Conservation (phyloP, 2,888 invertebrate species). For the Listrodromus nycthemerus region DNA sequence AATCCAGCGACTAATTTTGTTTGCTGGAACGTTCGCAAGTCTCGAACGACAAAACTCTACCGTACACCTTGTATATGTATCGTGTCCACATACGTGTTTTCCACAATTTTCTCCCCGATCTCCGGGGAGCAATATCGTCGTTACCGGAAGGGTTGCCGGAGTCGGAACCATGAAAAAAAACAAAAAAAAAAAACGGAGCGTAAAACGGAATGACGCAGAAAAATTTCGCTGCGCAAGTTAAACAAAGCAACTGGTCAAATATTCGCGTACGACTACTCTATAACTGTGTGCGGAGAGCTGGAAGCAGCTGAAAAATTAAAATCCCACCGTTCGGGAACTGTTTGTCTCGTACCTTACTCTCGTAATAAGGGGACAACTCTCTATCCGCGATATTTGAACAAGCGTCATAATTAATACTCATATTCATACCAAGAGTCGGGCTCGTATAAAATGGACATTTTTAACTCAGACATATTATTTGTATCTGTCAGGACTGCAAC, state of each 20-base stretch:
- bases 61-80: constrained; percentile 19
- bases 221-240: constrained; percentile 83
- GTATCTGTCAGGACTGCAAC: constrained; percentile 65
- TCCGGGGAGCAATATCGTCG: constrained; percentile 81
- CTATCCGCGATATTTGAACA: constrained; percentile 82
- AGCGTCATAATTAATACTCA: constrained; percentile 84
- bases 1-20: constrained; percentile 32
- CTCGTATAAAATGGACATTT: constrained; percentile 59
- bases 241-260: constrained; percentile 79
- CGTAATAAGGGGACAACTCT: constrained; percentile 69
- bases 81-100: constrained; percentile 44
- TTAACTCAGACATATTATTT: constrained; percentile 67
- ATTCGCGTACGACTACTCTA: constrained; percentile 32
- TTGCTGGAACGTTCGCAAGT: constrained; percentile 17
- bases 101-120: constrained; percentile 69
- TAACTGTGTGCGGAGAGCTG: constrained; percentile 63
- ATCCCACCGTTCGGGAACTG: constrained; percentile 31
- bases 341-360: constrained; percentile 48
- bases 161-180: background rate
- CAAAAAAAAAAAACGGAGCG: constrained; percentile 43
- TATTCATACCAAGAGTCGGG: constrained; percentile 73
- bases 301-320: constrained; percentile 72
- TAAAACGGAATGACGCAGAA: constrained; percentile 70
- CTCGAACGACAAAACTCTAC: constrained; percentile 43
- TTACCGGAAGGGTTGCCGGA: constrained; percentile 43